Conservation (phyloP, 2,113 vertebrate genomes). For the Turnix velox region DNA sequence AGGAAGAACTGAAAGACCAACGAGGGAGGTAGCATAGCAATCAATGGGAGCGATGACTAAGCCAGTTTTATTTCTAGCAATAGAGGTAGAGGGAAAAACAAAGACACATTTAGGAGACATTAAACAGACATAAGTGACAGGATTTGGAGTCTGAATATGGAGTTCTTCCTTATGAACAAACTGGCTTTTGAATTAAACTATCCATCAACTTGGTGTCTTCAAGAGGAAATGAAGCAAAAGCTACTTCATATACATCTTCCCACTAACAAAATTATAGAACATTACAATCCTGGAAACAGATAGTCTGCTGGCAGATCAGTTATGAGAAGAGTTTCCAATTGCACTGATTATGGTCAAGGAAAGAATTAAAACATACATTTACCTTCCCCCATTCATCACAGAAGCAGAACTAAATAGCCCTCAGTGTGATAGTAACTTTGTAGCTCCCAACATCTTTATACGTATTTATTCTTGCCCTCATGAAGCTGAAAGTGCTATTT, state of each 20-base stretch:
- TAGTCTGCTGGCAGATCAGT: rapidly evolving
- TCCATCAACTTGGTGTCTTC: neutral
- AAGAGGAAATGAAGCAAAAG: neutral
- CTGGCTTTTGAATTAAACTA: neutral
- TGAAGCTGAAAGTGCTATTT: neutral
- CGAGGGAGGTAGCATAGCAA: neutral
- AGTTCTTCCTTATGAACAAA: neutral
- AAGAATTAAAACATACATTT: neutral
- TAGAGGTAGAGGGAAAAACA: neutral
- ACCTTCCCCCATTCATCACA: neutral
- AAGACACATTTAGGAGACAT: neutral
- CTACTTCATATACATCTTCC: neutral
- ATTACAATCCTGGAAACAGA: neutral
- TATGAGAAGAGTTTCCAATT: neutral
- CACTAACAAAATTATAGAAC: neutral
- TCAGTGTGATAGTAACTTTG: neutral
- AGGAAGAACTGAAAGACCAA: neutral
- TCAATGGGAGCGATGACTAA: neutral
- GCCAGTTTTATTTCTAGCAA: neutral
- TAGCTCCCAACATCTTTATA: neutral
- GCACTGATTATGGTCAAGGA: neutral
- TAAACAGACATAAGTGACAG: neutral
- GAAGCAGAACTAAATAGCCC: neutral
- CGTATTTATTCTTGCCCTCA: neutral
- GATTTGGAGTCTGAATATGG: neutral